Base-by-base conservation (phyloP, 1,140 invertebrate genomes). In the Sitophilus oryzae region DNA sequence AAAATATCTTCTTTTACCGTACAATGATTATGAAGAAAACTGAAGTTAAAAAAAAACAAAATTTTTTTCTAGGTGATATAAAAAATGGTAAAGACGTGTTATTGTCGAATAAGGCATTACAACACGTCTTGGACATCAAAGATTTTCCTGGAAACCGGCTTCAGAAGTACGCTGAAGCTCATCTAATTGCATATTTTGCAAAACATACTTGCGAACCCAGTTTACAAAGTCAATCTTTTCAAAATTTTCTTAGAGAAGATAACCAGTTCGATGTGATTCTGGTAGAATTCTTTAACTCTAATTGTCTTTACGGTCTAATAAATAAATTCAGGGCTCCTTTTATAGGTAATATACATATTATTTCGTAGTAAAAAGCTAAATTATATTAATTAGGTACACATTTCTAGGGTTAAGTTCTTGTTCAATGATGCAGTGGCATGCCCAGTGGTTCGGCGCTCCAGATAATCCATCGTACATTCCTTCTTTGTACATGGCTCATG, bases 271-370 rank as follows among this genome's bases (percentile, higher is more conserved):
- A 89, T 66, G 59, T 88, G 0, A 74, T 85, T 15, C 62, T 88
- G 0, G 71, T 78, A 1, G 84, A 88, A 69, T 74, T 77, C 40
- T 88, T 88, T 63, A 85, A 85, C 43, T 79, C 76, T 34, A 82
- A 88, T 56, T 88, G 85, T 64, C 79, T 80, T 59, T 66, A 84
- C 42, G 79, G 76, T 5, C 69, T 87, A 8, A 76, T 76, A 21
- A 72, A 83, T 50, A 77, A 81, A 58, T 75, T 83, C 18, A 70
- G 80, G 48, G 78, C 78, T 2, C 85, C 84, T 0, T 74, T 81
- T 3, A 78, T 88, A 9, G 75, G 74, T 0, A 55, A 56, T 44
- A 34, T 18, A 15, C n/a, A n/a, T n/a, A n/a, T n/a, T n/a, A n/a
- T n/a, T n/a, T n/a, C n/a, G n/a, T n/a, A n/a, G n/a, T n/a, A n/a